Base-by-base conservation (phyloP, 2,113 vertebrate genomes). In the Miniopterus natalensis region DNA sequence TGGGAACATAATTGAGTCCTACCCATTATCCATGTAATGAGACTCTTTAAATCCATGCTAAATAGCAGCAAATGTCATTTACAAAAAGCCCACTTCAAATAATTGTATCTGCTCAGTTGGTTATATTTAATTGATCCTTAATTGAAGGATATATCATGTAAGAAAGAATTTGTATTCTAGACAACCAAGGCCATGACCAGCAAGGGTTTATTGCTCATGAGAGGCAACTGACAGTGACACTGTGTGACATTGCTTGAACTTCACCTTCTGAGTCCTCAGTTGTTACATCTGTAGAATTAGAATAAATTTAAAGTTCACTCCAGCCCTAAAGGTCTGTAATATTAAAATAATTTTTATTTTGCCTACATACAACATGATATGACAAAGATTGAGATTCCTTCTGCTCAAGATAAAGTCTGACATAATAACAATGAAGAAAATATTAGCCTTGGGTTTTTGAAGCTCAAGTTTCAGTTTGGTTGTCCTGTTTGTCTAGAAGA, bases 51-150 rank as follows among this genome's bases (percentile, higher is more conserved):
- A 94, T 70, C 36, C 51, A 73, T 75, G 27, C 42, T 87, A 70
- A 80, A n/a, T 66, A 88, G 12, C 25, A 74, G n/a, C 49, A 93
- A 49, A n/a, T 84, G 74, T 81, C 51, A 40, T 84, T 95, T 89
- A 84, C 31, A 93, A 53, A 90, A 85, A 47, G 75, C 40, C 59
- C 36, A 79, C 47, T 93, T 93, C 74, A 86, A 74, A 92, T 95
- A 59, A 91, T 75, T 87, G 86, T 88, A 68, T 95, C 55, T 94
- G 27, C 63, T 90, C 95, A 79, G 18, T 88, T 79, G 57, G 49
- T 92, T 80, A 93, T 87, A 74, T 40, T 42, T 93, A 95, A 79
- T 84, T 92, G 65, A 90, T 84, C 36, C 47, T 94, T 91, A 86
- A 95, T 78, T 86, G 61, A 94, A 90, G 25, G 51, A 83, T 29